phyloP scores from a whole-genome alignment of 2,113 vertebrate genomes.

The Pongo abelii region DNA sequence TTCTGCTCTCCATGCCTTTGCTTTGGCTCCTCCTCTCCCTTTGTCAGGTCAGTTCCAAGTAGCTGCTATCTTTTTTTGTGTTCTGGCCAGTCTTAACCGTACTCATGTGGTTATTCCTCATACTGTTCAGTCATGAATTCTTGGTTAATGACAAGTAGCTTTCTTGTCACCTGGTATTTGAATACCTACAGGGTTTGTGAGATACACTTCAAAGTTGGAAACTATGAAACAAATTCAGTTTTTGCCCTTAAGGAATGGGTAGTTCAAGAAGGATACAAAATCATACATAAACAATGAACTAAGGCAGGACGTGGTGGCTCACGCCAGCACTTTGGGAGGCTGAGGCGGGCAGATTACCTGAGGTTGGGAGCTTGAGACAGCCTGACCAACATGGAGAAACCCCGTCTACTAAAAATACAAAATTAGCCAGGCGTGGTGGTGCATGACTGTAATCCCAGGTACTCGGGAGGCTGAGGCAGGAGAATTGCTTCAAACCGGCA shows the following conservation, averaged over 20 bases:
- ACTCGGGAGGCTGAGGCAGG: too few species aligned
- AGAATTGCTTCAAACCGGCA: too few species aligned
- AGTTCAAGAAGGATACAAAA: background rate
- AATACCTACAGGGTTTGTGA: background rate
- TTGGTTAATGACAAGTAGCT: background rate
- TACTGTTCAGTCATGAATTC: background rate
- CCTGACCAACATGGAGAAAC: too few species aligned
- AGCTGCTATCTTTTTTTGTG: background rate
- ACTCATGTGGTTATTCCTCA: slow-evolving; percentile 15
- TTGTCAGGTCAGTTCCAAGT: slow-evolving; percentile 28
- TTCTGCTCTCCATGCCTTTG: background rate
- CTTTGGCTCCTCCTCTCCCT: background rate
- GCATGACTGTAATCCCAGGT: too few species aligned
- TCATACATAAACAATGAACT: background rate
- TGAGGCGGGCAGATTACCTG: too few species aligned
- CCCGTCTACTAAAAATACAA: too few species aligned
- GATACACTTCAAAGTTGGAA: background rate
- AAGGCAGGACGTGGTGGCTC: too few species aligned
- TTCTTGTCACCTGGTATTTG: slow-evolving; percentile 17
- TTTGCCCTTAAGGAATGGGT: background rate
- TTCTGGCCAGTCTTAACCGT: background rate
- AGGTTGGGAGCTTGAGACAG: too few species aligned
- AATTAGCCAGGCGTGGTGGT: too few species aligned
- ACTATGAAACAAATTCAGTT: background rate
- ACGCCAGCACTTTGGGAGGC: too few species aligned